Evolutionary conservation across 1,140 invertebrate species (phyloP), one percentile per base, ranked within the genome.

Genomic region (Drosophila saltans): DNA sequence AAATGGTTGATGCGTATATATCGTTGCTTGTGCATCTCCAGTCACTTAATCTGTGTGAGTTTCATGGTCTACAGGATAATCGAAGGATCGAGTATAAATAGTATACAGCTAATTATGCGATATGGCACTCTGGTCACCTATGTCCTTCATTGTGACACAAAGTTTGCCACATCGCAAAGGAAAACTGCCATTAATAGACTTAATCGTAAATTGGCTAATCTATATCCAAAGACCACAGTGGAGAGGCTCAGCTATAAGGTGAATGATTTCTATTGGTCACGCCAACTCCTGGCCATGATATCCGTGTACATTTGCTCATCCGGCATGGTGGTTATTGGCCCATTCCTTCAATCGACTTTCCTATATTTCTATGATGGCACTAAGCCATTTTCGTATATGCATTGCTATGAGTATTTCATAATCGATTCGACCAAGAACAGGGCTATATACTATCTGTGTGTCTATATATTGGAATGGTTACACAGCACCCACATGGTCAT

Each of bases 401-500:
- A 83, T 26, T 72, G 72, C 30, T 82, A 83, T 72, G 72, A 72
- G 2, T 82, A 75, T 48, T 82, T 82, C 1, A 55, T 62, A 41
- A 71, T 59, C 1, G 43, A 82, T 67, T 61, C 65, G 30, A 26
- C 10, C 0, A 24, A 69, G n/a, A 28, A 41, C 7, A n/a, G 58
- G 4, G 40, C 80, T 1, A 1, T 65, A 1, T 69, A 61, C 1
- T 90, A 89, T 48, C 8, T 84, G 1, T n/a, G 39, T 0, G 74
- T 75, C 3, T 81, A 81, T 43, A 6, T 40, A 0, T 6, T 72
- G 5, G 85, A 90, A 45, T 68, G 69, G 59, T 16, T 84, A 9
- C 78, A 90, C 59, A 78, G 77, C 45, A 75, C 74, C 8, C 70
- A 76, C 1, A 74, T 83, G 66, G 72, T 89, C 21, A 64, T 73